Percentiles rank a stretch among this genome's conserved stretches.
These are phyloP conservation scores for Tineola bisselliella DNA, from an alignment of 2,888 invertebrate genomes.

Conservation along the genomic window DNA sequence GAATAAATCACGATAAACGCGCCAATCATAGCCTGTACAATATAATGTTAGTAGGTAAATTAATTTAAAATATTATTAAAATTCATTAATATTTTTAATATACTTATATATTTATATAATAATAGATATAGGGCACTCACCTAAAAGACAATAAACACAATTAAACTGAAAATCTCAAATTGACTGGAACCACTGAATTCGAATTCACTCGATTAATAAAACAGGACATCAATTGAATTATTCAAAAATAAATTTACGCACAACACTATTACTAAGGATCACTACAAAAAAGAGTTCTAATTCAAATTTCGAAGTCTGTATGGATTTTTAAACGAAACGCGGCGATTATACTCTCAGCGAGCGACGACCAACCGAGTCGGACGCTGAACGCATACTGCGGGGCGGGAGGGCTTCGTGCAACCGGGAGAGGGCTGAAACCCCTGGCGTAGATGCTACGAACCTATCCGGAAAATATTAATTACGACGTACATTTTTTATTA, in stretches of 20 bases:
- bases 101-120: too few species aligned
- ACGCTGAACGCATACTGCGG: slow-evolving; percentile 8
- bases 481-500: not conserved
- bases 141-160: not conserved
- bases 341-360: not conserved
- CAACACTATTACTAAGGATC: not conserved
- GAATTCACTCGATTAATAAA: not conserved
- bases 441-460: not conserved
- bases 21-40: too few species aligned
- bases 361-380: not conserved
- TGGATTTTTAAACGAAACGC: not conserved
- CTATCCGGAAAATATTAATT: not conserved
- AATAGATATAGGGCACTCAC: not conserved
- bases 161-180: not conserved
- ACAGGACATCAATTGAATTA: not conserved
- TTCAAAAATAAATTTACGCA: not conserved
- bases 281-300: not conserved
- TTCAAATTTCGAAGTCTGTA: not conserved
- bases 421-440: not conserved
- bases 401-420: not conserved
- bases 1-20: too few species aligned
- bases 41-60: too few species aligned
- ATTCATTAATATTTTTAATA: too few species aligned
- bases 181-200: not conserved
- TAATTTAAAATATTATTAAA: too few species aligned